Conservation (phyloP, 2,113 vertebrate species). For the Centropristis striata region DNA sequence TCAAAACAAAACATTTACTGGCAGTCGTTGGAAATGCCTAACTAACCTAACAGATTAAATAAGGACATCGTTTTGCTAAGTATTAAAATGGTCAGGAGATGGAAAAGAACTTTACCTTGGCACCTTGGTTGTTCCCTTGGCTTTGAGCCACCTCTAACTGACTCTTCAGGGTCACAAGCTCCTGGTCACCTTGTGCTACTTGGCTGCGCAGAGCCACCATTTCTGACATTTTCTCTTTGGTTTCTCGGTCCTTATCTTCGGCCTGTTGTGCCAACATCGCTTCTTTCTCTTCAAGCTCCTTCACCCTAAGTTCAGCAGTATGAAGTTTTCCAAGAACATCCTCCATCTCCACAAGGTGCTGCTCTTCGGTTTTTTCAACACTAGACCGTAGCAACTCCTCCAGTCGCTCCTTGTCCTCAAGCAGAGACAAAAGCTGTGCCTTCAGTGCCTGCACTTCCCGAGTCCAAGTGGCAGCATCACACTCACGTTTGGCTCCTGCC, state of each 20-base stretch:
- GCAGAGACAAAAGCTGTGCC: slow-evolving; percentile 80
- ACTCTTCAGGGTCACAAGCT: slow-evolving; percentile 87
- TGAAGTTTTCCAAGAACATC: slow-evolving; percentile 94
- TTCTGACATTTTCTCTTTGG: slow-evolving; percentile 88
- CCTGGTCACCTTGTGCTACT: slow-evolving; percentile 90
- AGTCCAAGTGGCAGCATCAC: slow-evolving; percentile 76
- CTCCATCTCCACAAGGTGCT: slow-evolving; percentile 98
- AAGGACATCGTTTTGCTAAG: background rate
- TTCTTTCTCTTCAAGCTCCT: slow-evolving; percentile 91
- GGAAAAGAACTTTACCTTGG: slow-evolving; percentile 89
- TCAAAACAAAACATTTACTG: background rate
- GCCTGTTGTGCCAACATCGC: slow-evolving; percentile 83
- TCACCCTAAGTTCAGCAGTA: slow-evolving; percentile 92
- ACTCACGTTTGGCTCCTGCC: slow-evolving; percentile 81
- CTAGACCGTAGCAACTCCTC: slow-evolving; percentile 88
- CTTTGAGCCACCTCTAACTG: slow-evolving; percentile 87
- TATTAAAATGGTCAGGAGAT: slow-evolving; percentile 13
- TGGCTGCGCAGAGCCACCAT: slow-evolving; percentile 87
- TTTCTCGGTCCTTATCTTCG: slow-evolving; percentile 81
- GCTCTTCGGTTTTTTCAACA: slow-evolving; percentile 92
- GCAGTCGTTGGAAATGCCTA: background rate
- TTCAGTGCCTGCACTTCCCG: slow-evolving; percentile 86
- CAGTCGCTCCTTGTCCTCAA: slow-evolving; percentile 90
- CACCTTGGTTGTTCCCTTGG: slow-evolving; percentile 85
- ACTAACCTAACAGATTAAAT: background rate